Evolutionary conservation across 1,140 invertebrate species (phyloP).

Genomic region (Hetaerina americana): DNA sequence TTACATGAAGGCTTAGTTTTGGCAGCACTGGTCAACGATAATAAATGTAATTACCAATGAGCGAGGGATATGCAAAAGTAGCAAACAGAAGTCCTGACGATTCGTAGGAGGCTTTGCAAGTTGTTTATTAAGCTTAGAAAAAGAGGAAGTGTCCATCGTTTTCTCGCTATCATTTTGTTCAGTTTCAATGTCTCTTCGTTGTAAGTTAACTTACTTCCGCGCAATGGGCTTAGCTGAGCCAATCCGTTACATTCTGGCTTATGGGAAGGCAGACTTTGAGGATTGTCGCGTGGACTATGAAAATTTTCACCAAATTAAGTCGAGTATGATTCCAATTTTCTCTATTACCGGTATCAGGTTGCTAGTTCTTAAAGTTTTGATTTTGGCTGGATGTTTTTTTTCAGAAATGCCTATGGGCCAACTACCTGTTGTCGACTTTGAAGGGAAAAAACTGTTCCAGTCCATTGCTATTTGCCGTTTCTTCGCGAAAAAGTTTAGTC

Average conservation of each 20-base stretch:
- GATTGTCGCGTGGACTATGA: slow-evolving; percentile 28
- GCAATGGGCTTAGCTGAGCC: slow-evolving; percentile 35
- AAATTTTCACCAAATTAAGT: slow-evolving; percentile 30
- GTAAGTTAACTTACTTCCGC: slow-evolving; percentile 35
- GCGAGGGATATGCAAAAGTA: background rate
- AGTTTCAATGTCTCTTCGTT: too few species aligned
- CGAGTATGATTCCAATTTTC: slow-evolving; percentile 27
- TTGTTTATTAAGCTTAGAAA: too few species aligned
- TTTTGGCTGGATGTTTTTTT: background rate
- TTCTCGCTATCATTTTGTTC: too few species aligned
- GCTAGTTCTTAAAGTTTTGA: background rate
- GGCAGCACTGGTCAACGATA: too few species aligned
- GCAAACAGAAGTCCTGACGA: too few species aligned
- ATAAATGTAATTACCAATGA: background rate
- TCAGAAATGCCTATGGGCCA: slow-evolving; percentile 25
- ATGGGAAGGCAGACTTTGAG: slow-evolving; percentile 32
- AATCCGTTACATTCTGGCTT: slow-evolving; percentile 33
- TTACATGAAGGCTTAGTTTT: too few species aligned
- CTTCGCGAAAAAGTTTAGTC: slow-evolving; percentile 24
- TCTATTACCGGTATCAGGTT: background rate
- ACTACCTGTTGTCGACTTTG: slow-evolving; percentile 23
- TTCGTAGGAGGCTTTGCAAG: too few species aligned
- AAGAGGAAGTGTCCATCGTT: too few species aligned
- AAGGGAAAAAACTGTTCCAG: slow-evolving; percentile 24
- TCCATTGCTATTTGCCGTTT: slow-evolving; percentile 24